phyloP scores from a whole-genome alignment of 2,797 vertebrate species.

The Micropoecilia bifurca region DNA sequence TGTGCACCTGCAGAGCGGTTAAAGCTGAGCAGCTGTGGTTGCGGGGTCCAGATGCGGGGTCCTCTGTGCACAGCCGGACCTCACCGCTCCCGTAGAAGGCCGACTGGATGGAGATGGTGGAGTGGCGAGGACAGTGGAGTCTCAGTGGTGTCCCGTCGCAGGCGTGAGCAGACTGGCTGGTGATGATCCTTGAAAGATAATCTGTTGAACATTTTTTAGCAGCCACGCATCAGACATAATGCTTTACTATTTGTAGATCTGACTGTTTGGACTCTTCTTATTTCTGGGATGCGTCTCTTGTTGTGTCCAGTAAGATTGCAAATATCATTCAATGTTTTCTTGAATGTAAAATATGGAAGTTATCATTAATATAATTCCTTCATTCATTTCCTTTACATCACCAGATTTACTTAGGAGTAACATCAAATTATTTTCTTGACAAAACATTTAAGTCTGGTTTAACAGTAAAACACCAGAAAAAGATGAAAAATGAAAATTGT shows the following conservation, averaged over 20 bases:
- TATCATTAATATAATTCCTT: not conserved
- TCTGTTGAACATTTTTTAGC: constrained; percentile 70
- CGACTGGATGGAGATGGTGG: constrained; percentile 91
- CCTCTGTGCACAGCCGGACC: constrained; percentile 70
- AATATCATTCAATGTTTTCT: not conserved
- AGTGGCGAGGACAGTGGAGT: constrained; percentile 93
- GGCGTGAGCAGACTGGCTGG: constrained; percentile 90
- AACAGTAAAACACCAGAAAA: not conserved
- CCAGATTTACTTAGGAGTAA: too few species aligned
- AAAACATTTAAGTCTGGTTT: not conserved
- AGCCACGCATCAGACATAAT: not conserved
- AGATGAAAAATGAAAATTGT: not conserved
- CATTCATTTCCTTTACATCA: not conserved
- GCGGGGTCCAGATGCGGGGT: constrained; percentile 24
- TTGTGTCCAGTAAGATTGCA: not conserved
- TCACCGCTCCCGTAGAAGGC: constrained; percentile 87
- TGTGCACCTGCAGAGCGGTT: constrained; percentile 91
- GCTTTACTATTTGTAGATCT: not conserved
- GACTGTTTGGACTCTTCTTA: not conserved
- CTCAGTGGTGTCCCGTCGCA: constrained; percentile 90
- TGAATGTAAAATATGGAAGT: not conserved
- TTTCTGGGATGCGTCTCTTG: not conserved
- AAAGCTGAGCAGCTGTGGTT: constrained; percentile 85
- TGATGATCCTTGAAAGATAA: constrained; percentile 94
- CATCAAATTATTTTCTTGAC: too few species aligned